A percentile compares a stretch with the other conserved stretches of the same genome.
Evolutionary conservation across 2,888 invertebrate genomes (phyloP).

Genomic region (Campoplex nolae): DNA sequence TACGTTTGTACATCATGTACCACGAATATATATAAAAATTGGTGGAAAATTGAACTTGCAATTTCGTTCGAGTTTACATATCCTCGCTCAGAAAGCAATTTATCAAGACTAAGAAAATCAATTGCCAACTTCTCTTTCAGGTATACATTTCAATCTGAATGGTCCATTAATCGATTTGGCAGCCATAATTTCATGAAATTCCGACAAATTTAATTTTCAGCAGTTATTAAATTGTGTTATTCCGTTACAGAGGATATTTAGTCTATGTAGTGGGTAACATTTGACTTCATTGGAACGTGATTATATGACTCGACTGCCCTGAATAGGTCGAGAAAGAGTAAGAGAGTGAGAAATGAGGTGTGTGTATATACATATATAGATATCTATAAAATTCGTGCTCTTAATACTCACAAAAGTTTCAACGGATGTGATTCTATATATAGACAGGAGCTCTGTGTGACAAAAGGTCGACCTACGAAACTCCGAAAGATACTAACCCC

Average conservation of each 20-base stretch:
- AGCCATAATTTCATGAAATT: neutral
- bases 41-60: slow-evolving; percentile 8
- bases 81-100: neutral
- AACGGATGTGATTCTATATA: slow-evolving; percentile 46
- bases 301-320: slow-evolving; percentile 49
- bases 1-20: slow-evolving; percentile 4
- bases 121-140: neutral
- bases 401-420: slow-evolving; percentile 63
- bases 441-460: neutral
- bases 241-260: neutral
- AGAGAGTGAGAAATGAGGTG: slow-evolving; percentile 15
- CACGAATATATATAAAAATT: neutral
- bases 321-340: slow-evolving; percentile 11
- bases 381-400: slow-evolving; percentile 46
- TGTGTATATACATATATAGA: neutral
- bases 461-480: slow-evolving; percentile 55
- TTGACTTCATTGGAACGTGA: slow-evolving; percentile 23
- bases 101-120: neutral
- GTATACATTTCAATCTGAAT: neutral
- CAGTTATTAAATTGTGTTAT: slow-evolving; percentile 7
- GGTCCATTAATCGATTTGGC: neutral
- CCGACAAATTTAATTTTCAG: neutral
- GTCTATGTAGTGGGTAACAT: neutral
- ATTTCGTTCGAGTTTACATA: neutral
- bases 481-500: slow-evolving; percentile 51